A percentile compares a stretch with the other conserved stretches of the same genome.
These are phyloP conservation scores for Tyria jacobaeae DNA, from an alignment of 2,888 invertebrate genomes.

Conservation along the genomic window DNA sequence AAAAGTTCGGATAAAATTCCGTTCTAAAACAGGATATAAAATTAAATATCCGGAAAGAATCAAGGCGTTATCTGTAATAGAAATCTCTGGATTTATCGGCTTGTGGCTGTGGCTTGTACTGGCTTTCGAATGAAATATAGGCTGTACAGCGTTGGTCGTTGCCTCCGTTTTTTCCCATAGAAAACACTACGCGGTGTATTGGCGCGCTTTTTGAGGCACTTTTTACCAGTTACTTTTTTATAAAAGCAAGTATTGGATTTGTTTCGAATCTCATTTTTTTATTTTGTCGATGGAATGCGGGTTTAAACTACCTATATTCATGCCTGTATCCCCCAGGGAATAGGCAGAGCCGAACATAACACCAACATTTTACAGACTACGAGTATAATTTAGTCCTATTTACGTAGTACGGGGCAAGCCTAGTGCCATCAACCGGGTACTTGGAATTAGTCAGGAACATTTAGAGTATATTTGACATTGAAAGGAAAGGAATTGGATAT, in stretches of 20 bases:
- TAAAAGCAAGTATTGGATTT: slow-evolving; percentile 43
- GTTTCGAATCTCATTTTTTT: slow-evolving; percentile 50
- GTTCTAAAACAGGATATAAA: slow-evolving; percentile 71
- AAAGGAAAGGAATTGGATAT: too few relatives aligned
- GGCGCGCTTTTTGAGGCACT: slow-evolving; percentile 56
- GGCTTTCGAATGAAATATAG: slow-evolving; percentile 79
- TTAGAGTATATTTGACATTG: too few relatives aligned
- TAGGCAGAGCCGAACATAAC: too few relatives aligned
- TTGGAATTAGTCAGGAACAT: too few relatives aligned
- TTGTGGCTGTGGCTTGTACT: slow-evolving; percentile 71
- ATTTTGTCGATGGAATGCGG: slow-evolving; percentile 27
- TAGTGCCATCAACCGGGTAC: too few relatives aligned
- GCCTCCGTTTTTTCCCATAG: slow-evolving; percentile 62
- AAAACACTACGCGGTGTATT: slow-evolving; percentile 58
- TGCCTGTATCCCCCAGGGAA: too few relatives aligned
- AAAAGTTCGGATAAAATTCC: slow-evolving; percentile 65
- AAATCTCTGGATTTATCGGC: slow-evolving; percentile 84
- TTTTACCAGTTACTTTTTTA: slow-evolving; percentile 49
- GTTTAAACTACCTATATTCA: too few relatives aligned
- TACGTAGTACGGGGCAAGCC: too few relatives aligned
- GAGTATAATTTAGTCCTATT: too few relatives aligned
- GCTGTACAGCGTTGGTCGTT: slow-evolving; percentile 63
- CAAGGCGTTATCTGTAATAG: slow-evolving; percentile 83
- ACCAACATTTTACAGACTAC: too few relatives aligned
- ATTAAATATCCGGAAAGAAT: slow-evolving; percentile 84